These are phyloP conservation scores for Pangasius djambal DNA, from an alignment of 2,797 vertebrate genomes.

Conservation along the genomic window DNA sequence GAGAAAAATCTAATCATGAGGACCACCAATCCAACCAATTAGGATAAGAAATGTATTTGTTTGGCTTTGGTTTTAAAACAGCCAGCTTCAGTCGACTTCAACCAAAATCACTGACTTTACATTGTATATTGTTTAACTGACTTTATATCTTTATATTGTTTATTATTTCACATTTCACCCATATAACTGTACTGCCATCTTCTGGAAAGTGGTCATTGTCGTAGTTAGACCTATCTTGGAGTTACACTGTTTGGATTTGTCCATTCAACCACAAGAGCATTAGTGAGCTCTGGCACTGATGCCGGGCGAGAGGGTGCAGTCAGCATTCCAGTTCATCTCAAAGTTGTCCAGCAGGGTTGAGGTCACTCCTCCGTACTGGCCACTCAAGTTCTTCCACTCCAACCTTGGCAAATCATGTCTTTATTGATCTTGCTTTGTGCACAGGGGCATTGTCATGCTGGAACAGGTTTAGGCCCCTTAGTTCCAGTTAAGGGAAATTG, in stretches of 20 bases:
- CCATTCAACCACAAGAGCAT: background rate
- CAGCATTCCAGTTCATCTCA: background rate
- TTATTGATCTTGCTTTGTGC: background rate
- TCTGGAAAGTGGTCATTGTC: constrained; percentile 9
- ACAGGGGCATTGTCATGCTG: background rate
- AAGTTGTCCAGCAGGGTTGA: background rate
- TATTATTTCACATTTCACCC: background rate
- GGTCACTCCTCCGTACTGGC: background rate
- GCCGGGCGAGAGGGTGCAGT: background rate
- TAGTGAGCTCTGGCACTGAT: background rate
- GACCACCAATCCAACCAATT: background rate
- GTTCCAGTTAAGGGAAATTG: background rate
- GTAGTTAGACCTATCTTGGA: background rate
- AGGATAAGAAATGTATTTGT: background rate
- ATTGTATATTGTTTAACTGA: background rate
- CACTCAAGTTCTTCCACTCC: background rate
- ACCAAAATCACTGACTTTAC: background rate
- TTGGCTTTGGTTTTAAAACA: background rate
- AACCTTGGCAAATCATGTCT: background rate
- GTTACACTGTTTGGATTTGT: background rate
- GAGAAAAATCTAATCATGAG: background rate
- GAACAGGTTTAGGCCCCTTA: background rate
- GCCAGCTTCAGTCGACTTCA: background rate
- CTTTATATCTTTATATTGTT: background rate
- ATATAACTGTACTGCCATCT: constrained; percentile 8